phyloP scores from a whole-genome alignment of 2,888 invertebrate genomes.

The Glaucopsyche alexis region DNA sequence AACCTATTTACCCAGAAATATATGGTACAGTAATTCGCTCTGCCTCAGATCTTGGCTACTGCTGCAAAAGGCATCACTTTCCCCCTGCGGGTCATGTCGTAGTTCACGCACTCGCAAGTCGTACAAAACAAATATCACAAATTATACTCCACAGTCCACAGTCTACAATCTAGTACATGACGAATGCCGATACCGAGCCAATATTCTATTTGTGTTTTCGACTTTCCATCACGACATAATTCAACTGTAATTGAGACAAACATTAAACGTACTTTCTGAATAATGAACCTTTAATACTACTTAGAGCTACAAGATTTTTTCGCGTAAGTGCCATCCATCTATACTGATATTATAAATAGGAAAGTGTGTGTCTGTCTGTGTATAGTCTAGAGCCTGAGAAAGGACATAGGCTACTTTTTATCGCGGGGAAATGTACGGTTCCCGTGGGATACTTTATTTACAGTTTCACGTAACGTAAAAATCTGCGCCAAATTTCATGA shows the following conservation, averaged over 20 bases:
- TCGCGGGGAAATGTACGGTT: too few species aligned
- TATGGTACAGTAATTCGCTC: not conserved
- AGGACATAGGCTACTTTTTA: too few species aligned
- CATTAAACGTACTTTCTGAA: not conserved
- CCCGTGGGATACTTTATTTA: too few species aligned
- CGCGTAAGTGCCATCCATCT: too few species aligned
- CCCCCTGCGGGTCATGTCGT: not conserved
- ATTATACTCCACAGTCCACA: not conserved
- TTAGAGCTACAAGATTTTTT: not conserved
- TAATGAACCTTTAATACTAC: not conserved
- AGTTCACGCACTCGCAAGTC: slow-evolving; percentile 9
- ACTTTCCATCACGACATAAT: not conserved
- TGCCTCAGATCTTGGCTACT: not conserved
- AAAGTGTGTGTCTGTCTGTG: too few species aligned
- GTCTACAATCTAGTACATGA: not conserved
- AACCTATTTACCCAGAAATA: slow-evolving; percentile 1
- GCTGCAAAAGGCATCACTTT: slow-evolving; percentile 1
- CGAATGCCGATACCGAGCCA: not conserved
- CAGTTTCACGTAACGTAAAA: too few species aligned
- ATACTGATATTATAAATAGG: too few species aligned
- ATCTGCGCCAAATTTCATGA: too few species aligned
- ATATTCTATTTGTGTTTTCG: not conserved
- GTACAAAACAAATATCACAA: slow-evolving; percentile 13
- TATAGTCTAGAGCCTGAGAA: too few species aligned
- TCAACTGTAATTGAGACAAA: not conserved